phyloP scores from a whole-genome alignment of 2,888 invertebrate genomes.

The Leptarthrus brevirostris region DNA sequence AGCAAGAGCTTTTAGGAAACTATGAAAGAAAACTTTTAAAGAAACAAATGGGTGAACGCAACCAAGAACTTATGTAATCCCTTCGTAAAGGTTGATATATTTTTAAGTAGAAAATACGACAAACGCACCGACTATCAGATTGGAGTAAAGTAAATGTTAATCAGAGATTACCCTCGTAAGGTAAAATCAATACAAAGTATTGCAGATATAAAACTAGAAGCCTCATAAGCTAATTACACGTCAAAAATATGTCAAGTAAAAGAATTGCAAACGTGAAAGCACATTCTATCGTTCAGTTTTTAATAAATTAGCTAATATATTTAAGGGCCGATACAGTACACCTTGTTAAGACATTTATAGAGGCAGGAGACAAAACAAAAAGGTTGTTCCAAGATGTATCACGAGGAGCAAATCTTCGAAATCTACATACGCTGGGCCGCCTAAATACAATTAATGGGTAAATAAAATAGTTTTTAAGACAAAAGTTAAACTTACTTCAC shows the following conservation, averaged over 20 bases:
- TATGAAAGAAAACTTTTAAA: background rate
- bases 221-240: background rate
- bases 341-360: too few species aligned
- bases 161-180: background rate
- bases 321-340: too few species aligned
- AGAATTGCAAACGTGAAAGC: background rate
- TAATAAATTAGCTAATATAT: too few species aligned
- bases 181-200: background rate
- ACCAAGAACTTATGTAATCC: background rate
- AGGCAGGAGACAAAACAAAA: too few species aligned
- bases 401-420: too few species aligned
- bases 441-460: too few species aligned
- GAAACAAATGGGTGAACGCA: background rate
- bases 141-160: slow-evolving; percentile 6
- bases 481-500: too few species aligned
- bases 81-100: background rate
- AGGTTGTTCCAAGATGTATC: too few species aligned
- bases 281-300: too few species aligned
- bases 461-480: too few species aligned
- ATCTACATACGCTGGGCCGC: too few species aligned
- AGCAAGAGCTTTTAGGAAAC: too few species aligned
- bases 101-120: background rate
- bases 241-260: background rate
- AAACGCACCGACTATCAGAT: background rate
- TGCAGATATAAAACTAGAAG: background rate